Percentiles rank a stretch among this genome's conserved stretches.
These are phyloP conservation scores for Meloidogyne hapla DNA, from an alignment of 1,140 invertebrate species.

Conservation along the genomic window DNA sequence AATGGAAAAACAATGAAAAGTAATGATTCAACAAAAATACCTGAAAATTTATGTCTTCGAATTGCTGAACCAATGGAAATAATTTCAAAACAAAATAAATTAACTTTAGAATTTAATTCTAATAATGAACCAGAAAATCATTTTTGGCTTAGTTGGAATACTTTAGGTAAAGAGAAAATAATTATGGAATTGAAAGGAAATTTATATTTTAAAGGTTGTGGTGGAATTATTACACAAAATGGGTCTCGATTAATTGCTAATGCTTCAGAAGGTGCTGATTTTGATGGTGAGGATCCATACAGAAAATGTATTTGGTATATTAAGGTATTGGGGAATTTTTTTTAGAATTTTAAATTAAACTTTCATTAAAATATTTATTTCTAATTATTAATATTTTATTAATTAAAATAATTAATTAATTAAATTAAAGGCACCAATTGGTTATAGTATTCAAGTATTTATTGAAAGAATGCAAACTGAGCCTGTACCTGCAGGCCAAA, in stretches of 20 bases:
- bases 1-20: constrained; percentile 16
- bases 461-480: constrained; percentile 28
- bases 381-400: not conserved
- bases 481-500: constrained; percentile 4
- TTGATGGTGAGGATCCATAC: constrained; percentile 37
- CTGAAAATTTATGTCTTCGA: constrained; percentile 32
- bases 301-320: constrained; percentile 53
- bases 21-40: constrained; percentile 9
- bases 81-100: constrained; percentile 37
- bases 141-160: constrained; percentile 59
- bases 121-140: constrained; percentile 51
- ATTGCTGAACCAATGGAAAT: constrained; percentile 39
- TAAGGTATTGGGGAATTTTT: not conserved
- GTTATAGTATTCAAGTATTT: constrained; percentile 34
- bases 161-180: constrained; percentile 33
- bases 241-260: constrained; percentile 34
- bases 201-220: constrained; percentile 47
- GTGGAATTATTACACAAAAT: constrained; percentile 45
- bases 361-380: no score
- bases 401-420: not conserved
- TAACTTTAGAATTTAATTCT: constrained; percentile 44
- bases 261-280: constrained; percentile 32
- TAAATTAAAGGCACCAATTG: constrained; percentile 46
- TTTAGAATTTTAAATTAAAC: no score
- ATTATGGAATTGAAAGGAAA: not conserved